Evolutionary conservation across 2,113 vertebrate genomes (phyloP).

Genomic region (Dipodomys ordii): DNA sequence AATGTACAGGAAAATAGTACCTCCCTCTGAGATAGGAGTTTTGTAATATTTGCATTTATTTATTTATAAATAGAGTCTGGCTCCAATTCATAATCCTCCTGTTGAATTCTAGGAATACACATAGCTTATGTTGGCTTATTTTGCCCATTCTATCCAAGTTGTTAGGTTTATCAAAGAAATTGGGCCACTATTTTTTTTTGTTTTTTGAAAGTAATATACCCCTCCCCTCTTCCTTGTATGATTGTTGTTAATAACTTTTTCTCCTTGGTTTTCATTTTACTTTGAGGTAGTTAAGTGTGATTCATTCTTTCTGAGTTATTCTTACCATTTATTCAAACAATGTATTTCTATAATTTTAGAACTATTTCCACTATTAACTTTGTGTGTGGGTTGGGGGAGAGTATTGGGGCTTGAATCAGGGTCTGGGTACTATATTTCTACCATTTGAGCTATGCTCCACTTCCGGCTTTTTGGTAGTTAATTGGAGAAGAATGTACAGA

Average conservation of each 20-base stretch:
- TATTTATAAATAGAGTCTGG: too few species aligned
- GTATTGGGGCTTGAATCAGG: too few species aligned
- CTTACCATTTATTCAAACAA: neutral
- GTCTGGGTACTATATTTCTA: too few species aligned
- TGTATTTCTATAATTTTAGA: neutral
- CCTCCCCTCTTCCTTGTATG: neutral
- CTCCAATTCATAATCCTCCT: neutral
- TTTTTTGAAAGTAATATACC: neutral
- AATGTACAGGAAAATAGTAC: too few species aligned
- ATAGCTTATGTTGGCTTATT: neutral
- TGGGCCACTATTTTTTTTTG: neutral
- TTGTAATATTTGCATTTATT: too few species aligned
- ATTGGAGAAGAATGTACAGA: too few species aligned
- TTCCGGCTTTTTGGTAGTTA: too few species aligned
- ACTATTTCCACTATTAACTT: neutral
- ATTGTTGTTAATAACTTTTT: neutral
- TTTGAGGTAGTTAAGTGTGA: neutral
- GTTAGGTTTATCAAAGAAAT: neutral
- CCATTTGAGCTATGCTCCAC: too few species aligned
- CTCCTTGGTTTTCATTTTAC: neutral
- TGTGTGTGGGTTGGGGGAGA: neutral
- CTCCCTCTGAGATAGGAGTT: too few species aligned
- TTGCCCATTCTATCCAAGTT: neutral
- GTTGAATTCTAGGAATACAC: neutral
- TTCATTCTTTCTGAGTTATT: neutral